Percentiles rank a stretch among this genome's conserved stretches.
Evolutionary conservation across 2,113 vertebrate species (phyloP).

Genomic region (Hyperoodon ampullatus): DNA sequence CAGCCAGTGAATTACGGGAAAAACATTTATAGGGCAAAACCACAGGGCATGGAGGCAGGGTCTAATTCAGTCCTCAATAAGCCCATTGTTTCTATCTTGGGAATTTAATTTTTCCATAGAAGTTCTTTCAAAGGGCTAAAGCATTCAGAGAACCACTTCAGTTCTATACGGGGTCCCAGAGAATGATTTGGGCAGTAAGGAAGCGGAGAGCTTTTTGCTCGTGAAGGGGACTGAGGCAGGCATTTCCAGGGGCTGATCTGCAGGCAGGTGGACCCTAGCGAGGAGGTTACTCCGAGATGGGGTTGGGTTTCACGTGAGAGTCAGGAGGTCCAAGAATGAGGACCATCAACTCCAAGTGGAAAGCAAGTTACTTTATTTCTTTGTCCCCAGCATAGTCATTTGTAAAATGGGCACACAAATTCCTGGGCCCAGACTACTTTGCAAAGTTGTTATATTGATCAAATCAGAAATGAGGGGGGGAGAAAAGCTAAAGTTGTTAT

Average conservation of each 20-base stretch:
- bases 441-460: background rate
- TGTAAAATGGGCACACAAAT: background rate
- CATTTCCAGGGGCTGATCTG: background rate
- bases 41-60: background rate
- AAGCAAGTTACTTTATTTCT: background rate
- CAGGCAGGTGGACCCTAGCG: background rate
- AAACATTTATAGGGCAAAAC: slow-evolving; percentile 26
- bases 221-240: background rate
- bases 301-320: background rate
- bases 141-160: background rate
- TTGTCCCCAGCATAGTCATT: background rate
- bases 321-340: background rate
- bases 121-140: background rate
- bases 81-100: slow-evolving; percentile 30
- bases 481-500: background rate
- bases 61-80: slow-evolving; percentile 13
- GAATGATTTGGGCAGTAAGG: background rate
- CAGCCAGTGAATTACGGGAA: slow-evolving; percentile 20
- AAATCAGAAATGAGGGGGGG: background rate
- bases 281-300: background rate
- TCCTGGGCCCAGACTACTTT: background rate
- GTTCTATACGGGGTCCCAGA: background rate
- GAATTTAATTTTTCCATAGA: slow-evolving; percentile 41
- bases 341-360: background rate
- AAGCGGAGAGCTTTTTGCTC: background rate